These are phyloP conservation scores for Synergus japonicus DNA, from an alignment of 2,888 invertebrate genomes.

Conservation along the genomic window DNA sequence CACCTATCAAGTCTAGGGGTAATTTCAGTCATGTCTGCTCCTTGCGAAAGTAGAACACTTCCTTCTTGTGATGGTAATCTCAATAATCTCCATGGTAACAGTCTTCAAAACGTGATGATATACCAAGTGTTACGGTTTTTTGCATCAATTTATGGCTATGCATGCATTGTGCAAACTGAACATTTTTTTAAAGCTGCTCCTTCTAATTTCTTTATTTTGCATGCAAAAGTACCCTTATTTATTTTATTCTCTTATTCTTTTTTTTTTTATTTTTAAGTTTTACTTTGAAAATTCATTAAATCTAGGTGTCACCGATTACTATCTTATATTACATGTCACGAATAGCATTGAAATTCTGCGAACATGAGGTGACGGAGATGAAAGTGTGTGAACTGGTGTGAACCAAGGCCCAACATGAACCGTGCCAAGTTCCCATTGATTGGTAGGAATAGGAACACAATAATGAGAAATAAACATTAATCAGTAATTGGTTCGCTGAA, in stretches of 20 bases:
- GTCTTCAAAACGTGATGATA: constrained; percentile 54
- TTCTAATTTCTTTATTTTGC: not conserved
- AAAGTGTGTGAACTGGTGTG: constrained; percentile 26
- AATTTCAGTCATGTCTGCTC: constrained; percentile 52
- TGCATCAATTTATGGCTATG: constrained; percentile 11
- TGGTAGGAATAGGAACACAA: constrained; percentile 18
- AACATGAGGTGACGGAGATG: constrained; percentile 5
- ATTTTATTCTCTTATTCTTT: not conserved
- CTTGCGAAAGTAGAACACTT: constrained; percentile 70
- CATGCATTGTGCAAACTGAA: constrained; percentile 24
- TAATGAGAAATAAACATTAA: constrained; percentile 24
- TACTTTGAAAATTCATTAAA: too few relatives aligned
- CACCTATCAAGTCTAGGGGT: constrained; percentile 49
- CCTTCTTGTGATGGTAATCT: constrained; percentile 70
- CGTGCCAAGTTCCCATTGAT: constrained; percentile 48
- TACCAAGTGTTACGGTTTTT: constrained; percentile 42
- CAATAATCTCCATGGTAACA: constrained; percentile 59
- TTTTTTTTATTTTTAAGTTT: not conserved
- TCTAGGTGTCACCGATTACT: too few relatives aligned
- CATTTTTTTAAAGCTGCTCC: constrained; percentile 2
- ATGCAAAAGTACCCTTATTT: not conserved
- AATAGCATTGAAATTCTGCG: constrained; percentile 15
- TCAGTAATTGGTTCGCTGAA: constrained; percentile 40
- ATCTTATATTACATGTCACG: not conserved
- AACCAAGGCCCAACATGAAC: constrained; percentile 34